Evolutionary conservation across 2,113 vertebrate species (phyloP).

Genomic region (Mormyrus iriodes): DNA sequence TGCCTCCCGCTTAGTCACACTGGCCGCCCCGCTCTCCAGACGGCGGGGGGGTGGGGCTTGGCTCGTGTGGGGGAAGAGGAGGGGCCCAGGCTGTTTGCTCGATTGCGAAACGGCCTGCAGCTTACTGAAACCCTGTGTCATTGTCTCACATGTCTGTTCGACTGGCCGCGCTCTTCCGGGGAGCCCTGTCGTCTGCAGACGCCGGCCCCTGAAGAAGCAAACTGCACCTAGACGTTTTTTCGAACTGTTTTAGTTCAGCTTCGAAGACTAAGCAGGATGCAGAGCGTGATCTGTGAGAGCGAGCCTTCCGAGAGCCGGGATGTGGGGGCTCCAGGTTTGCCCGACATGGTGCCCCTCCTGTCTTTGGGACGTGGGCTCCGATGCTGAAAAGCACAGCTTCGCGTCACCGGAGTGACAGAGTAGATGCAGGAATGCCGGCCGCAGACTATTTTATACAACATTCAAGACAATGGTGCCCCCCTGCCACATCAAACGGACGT

Average conservation of each 20-base stretch:
- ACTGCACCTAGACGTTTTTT: background rate
- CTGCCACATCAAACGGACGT: background rate
- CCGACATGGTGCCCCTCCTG: background rate
- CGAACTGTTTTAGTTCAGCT: background rate
- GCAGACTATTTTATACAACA: no score
- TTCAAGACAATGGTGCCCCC: background rate
- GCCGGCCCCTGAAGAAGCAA: background rate
- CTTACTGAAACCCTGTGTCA: background rate
- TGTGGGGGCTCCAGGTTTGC: background rate
- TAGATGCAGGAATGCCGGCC: background rate
- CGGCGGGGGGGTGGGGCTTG: conserved; percentile 16
- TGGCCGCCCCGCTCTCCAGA: conserved; percentile 20
- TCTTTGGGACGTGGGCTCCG: background rate
- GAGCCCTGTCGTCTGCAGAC: background rate
- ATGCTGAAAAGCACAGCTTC: background rate
- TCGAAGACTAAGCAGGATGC: background rate
- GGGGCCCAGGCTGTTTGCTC: conserved; percentile 31
- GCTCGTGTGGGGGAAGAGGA: background rate
- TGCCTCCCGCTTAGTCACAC: conserved; percentile 33
- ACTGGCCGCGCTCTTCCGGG: background rate
- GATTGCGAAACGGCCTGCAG: conserved; percentile 37
- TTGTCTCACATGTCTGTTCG: background rate
- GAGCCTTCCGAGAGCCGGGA: background rate
- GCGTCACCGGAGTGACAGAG: background rate
- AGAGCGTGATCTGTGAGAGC: background rate